phyloP scores from a whole-genome alignment of 2,113 vertebrate species.

The Odontophorus gujanensis region DNA sequence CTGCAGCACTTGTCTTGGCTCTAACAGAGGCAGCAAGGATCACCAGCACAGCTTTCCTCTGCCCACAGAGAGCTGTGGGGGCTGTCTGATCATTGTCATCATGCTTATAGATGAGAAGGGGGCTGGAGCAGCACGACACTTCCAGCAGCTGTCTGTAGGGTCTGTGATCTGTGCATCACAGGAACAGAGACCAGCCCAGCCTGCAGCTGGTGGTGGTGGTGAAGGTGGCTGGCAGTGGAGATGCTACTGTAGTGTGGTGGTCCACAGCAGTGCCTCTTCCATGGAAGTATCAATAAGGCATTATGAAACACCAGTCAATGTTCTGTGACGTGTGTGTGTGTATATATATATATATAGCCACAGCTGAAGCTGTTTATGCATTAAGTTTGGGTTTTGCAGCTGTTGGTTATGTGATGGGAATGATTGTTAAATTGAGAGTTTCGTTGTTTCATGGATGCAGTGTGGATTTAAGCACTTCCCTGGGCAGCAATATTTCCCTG shows the following conservation, averaged over 20 bases:
- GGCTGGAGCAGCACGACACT: not conserved
- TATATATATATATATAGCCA: not conserved
- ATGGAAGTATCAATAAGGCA: rapidly evolving
- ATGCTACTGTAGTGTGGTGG: rapidly evolving
- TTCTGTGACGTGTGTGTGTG: too few species aligned
- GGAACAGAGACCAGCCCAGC: not conserved
- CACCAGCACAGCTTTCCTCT: not conserved
- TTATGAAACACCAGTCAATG: rapidly evolving
- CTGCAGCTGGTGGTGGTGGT: not conserved
- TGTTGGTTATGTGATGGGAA: not conserved
- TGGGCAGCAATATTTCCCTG: not conserved
- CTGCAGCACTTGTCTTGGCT: not conserved
- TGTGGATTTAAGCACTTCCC: not conserved
- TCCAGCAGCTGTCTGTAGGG: not conserved
- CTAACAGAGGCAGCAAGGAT: not conserved
- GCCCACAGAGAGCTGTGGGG: not conserved
- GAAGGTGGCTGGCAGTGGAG: not conserved
- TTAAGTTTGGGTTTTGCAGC: not conserved
- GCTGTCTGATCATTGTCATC: not conserved
- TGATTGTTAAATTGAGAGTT: not conserved
- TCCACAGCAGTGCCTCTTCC: rapidly evolving
- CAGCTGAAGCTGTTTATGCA: not conserved
- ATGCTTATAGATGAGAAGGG: not conserved
- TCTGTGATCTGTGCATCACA: not conserved
- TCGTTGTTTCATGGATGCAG: not conserved